Percentiles rank a stretch among this genome's conserved stretches.
These are phyloP conservation scores for Drosophila melanosoma DNA, from an alignment of 2,888 invertebrate species.

Conservation along the genomic window DNA sequence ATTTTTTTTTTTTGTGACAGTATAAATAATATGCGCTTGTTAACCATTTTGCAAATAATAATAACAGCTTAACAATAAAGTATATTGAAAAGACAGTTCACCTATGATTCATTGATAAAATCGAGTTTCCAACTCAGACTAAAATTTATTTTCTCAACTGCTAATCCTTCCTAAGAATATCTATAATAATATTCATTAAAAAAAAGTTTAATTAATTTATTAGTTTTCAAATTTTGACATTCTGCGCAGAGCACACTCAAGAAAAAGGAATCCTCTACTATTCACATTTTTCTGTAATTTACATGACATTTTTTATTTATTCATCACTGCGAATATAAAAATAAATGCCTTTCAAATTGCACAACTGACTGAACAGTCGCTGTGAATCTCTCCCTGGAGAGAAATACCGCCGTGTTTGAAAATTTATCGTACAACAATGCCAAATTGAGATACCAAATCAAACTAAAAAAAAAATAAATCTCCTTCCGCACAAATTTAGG, in stretches of 20 bases:
- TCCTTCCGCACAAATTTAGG: background rate
- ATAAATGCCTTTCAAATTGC: background rate
- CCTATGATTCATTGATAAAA: background rate
- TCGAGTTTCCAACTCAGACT: background rate
- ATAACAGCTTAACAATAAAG: background rate
- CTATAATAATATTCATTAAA: background rate
- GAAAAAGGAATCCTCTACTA: background rate
- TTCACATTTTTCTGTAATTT: background rate
- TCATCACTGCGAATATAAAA: background rate
- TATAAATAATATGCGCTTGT: background rate
- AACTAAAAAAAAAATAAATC: background rate
- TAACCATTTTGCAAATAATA: background rate
- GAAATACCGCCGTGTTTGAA: background rate
- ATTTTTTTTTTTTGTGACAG: background rate
- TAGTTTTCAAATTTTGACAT: background rate
- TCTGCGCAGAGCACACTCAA: accelerated
- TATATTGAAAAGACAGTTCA: background rate
- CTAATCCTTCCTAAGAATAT: background rate
- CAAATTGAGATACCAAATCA: background rate
- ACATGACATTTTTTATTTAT: background rate
- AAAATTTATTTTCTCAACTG: background rate
- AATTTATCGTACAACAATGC: background rate
- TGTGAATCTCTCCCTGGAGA: background rate
- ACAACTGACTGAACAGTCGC: background rate
- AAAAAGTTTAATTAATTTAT: no score